A percentile compares a stretch with the other conserved stretches of the same genome.
Conservation (phyloP, 2,797 vertebrate species). For the Phalanger gymnotis region DNA sequence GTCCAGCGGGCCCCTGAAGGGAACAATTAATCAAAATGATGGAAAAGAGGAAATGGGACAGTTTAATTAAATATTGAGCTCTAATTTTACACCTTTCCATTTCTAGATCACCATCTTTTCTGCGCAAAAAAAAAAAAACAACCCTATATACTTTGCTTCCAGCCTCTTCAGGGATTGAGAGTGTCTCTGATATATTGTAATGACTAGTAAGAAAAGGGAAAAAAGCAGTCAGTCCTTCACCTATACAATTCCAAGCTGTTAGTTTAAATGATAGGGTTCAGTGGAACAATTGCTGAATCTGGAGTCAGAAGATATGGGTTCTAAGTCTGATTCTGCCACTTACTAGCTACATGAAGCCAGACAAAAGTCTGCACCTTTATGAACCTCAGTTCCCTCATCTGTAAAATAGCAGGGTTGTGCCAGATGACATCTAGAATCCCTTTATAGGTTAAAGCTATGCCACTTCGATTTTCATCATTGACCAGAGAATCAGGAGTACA, state of each 20-base stretch:
- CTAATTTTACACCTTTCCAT: slow-evolving; percentile 44
- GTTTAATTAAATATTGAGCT: slow-evolving; percentile 39
- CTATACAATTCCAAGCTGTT: not conserved
- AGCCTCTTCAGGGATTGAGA: not conserved
- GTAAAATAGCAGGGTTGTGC: not conserved
- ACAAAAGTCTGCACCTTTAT: not conserved
- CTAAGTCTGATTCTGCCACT: not conserved
- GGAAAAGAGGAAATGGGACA: not conserved
- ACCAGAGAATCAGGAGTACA: not conserved
- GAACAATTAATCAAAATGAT: not conserved
- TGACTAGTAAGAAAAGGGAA: not conserved
- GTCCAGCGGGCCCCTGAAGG: not conserved
- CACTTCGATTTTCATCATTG: not conserved
- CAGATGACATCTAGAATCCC: not conserved
- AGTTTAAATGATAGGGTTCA: not conserved
- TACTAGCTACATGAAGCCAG: not conserved
- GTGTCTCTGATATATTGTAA: not conserved
- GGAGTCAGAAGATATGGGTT: not conserved
- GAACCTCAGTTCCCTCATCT: not conserved
- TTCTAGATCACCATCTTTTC: slow-evolving; percentile 44
- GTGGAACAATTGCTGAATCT: not conserved
- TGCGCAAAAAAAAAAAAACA: not conserved
- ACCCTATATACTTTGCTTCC: not conserved
- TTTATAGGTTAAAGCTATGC: not conserved
- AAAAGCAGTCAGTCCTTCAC: not conserved